Base-by-base conservation (phyloP, 2,113 vertebrate genomes). In the Stomatorhinus ivindoensis region DNA sequence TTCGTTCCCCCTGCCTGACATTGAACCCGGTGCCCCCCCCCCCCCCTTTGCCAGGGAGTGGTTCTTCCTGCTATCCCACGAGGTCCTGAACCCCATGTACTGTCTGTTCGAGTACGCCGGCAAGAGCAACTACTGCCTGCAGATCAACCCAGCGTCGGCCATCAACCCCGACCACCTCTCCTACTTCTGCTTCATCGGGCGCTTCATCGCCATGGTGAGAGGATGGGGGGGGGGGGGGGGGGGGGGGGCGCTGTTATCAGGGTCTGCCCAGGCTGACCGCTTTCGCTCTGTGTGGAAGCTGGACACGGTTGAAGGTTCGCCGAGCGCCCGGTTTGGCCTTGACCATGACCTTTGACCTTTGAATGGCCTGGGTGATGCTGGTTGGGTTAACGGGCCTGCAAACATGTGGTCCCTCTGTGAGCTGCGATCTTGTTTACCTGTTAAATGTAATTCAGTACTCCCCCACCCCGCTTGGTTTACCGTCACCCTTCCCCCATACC, bases 151-250 rank as follows among this genome's bases (percentile, higher is more conserved):
- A 42, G 98, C 98, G 76, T 99, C 98, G 89, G 97, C 98, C 89
- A 99, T 99, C 95, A 99, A 99, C 96, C 98, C 98, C 1, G 98
- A 99, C 93, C 98, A 99, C 95, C 98, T 99, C 89, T 98, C 98
- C 89, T 99, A 99, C 95, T 99, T 99, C 95, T 99, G 98, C 95
- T 99, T 99, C 93, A 99, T 99, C 82, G 98, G 98, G 89, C 97
- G 98, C 93, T 99, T 99, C 94, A 99, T 99, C 92, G 98, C 98
- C 91, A 99, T 99, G 98, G 98, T 95, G 93, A 96, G 96, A 1
- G 15, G 24, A 13, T 2, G 39, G 44, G 82, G 47, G 80, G 46
- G 10, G n/a, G n/a, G n/a, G 17, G 24, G 82, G 39, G 44, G 82
- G 47, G 39, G 44, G 82, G 47, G 17, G 24, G 82, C 21, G 11